Percentiles rank a stretch among this genome's conserved stretches.
Conservation (phyloP, 2,797 vertebrate species). For the Silurus lanzhouensis region DNA sequence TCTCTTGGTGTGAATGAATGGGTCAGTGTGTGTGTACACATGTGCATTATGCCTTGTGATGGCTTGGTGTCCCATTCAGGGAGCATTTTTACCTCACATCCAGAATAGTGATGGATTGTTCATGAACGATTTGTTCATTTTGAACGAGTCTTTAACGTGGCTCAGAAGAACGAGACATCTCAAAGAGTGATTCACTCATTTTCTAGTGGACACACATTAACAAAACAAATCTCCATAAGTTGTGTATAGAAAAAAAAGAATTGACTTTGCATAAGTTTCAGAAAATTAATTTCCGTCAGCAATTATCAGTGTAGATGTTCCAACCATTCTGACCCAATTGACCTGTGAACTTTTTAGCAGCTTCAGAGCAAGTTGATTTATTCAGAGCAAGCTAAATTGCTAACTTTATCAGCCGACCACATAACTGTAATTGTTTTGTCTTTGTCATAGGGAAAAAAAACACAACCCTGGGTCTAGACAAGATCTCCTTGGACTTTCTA, state of each 20-base stretch:
- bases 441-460: constrained; percentile 47
- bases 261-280: no score
- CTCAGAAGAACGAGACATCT: no score
- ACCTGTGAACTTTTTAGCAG: background rate
- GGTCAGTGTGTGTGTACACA: background rate
- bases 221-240: no score
- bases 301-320: background rate
- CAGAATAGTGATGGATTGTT: no score
- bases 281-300: no score
- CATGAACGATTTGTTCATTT: no score
- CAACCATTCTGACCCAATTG: background rate
- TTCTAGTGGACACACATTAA: no score
- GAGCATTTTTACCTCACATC: no score
- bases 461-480: constrained; percentile 21
- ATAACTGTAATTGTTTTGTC: constrained; percentile 44
- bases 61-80: background rate
- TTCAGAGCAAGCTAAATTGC: background rate
- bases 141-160: no score
- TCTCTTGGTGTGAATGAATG: background rate
- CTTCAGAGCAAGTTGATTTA: background rate
- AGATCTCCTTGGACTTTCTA: constrained; percentile 44
- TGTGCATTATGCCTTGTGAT: background rate
- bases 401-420: background rate
- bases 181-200: no score
- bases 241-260: no score